Base-by-base conservation (phyloP, 1,140 invertebrate species). In the Coenobita brevimanus region DNA sequence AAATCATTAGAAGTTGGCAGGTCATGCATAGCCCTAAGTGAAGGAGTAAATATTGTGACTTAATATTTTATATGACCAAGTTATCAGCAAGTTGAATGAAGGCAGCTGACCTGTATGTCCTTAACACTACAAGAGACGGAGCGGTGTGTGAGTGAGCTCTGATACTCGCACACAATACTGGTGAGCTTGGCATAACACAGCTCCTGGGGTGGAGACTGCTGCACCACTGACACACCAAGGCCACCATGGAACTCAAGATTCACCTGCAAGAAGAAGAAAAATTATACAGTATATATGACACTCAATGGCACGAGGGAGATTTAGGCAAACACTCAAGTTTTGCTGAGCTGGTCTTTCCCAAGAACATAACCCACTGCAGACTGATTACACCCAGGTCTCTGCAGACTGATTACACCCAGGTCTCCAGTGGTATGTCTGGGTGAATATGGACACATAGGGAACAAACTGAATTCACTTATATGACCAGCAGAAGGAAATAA, bases 191-290 rank as follows among this genome's bases (percentile, higher is more conserved):
- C 94, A 92, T 97, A 99, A 50, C 98, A 91, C 15, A 99, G 93
- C 93, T 99, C 98, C 92, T 98, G 97, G 3, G 95, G 94, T 6
- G 95, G 95, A 84, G 94, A 94, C 67, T 82, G 81, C 78, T 96
- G 95, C 1, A 97, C 95, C 33, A 99, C 92, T 27, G 97, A 99
- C 36, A 99, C 92, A 17, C 97, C 97, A 62, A 99, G 91, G 21
- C 97, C 94, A 57, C 93, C 93, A 71, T 93, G 92, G 80, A 98
- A 92, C 88, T 94, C 91, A 33, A 97, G 92, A 41, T 93, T 94
- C 62, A 96, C 91, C 91, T 95, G 94, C 36, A 91, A 75, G 30
- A 60, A 82, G 30, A 82, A 62, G 2, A 36, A 13, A 54, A n/a
- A 69, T 21, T 21, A 81, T 30, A 81, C 24, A 27, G 38, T 8